These are phyloP conservation scores for Phodopus roborovskii DNA, from an alignment of 2,113 vertebrate species.

Conservation along the genomic window DNA sequence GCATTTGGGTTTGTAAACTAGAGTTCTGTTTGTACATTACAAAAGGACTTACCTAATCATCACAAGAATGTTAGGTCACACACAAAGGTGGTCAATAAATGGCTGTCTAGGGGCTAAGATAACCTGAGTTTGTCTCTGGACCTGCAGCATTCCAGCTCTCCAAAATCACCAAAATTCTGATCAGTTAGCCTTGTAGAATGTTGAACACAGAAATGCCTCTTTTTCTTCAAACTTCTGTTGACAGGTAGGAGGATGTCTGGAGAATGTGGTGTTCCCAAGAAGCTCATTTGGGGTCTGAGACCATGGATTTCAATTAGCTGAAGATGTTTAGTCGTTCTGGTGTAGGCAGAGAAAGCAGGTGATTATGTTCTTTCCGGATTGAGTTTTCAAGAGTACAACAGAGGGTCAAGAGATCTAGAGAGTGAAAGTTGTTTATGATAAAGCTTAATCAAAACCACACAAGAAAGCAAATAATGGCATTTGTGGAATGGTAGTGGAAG, in stretches of 20 bases:
- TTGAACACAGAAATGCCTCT: neutral
- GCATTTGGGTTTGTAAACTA: neutral
- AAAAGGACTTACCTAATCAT: neutral
- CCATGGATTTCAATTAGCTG: slow-evolving; percentile 21
- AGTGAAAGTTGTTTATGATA: neutral
- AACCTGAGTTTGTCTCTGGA: neutral
- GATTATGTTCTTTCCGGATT: neutral
- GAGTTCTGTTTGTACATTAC: neutral
- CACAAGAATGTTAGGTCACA: neutral
- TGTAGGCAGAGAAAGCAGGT: neutral
- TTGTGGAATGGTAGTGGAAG: neutral
- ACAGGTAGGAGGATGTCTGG: neutral
- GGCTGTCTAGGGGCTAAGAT: neutral
- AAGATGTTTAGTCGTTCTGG: neutral
- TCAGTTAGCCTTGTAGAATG: neutral
- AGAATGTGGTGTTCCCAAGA: neutral
- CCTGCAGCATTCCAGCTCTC: neutral
- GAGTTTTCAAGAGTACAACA: slow-evolving; percentile 22
- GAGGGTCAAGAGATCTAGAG: neutral
- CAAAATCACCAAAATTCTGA: neutral
- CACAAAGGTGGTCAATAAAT: neutral
- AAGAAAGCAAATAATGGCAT: neutral
- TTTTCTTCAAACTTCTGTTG: neutral
- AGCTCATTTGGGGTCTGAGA: slow-evolving; percentile 18
- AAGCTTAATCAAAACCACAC: slow-evolving; percentile 17